A percentile compares a stretch with the other conserved stretches of the same genome.
These are phyloP conservation scores for Hofmannophila pseudospretella DNA, from an alignment of 2,888 invertebrate species.

Conservation along the genomic window DNA sequence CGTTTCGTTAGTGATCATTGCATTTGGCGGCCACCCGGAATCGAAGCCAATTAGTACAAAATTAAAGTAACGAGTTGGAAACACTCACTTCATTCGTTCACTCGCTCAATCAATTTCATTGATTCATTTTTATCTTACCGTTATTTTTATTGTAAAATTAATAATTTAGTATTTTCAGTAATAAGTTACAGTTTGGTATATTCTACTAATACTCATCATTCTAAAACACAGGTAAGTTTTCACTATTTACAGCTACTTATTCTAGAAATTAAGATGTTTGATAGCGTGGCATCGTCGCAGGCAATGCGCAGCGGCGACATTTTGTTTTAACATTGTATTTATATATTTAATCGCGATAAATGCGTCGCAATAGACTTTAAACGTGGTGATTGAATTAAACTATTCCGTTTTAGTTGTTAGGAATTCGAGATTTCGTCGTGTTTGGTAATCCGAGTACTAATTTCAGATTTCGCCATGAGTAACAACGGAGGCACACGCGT, in stretches of 20 bases:
- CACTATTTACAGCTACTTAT: constrained; percentile 27
- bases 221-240: constrained; percentile 54
- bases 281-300: constrained; percentile 68
- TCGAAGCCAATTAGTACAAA: too few species aligned
- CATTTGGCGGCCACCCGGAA: too few species aligned
- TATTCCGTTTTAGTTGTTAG: not conserved
- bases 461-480: constrained; percentile 42
- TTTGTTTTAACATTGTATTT: constrained; percentile 72
- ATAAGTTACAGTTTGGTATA: constrained; percentile 44
- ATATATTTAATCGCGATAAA: constrained; percentile 38
- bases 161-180: constrained; percentile 34
- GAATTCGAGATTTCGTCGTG: not conserved
- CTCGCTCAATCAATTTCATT: constrained; percentile 45
- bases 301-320: constrained; percentile 52
- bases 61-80: too few species aligned
- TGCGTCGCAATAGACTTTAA: constrained; percentile 10
- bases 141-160: constrained; percentile 47
- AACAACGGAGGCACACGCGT: constrained; percentile 84
- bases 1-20: too few species aligned
- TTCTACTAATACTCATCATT: constrained; percentile 39
- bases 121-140: constrained; percentile 39
- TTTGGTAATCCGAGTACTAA: not conserved
- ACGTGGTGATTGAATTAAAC: not conserved
- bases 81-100: constrained; percentile 17
- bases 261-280: constrained; percentile 16